Conservation (phyloP, 2,113 vertebrate species). For the Phylloscopus trochiloides region DNA sequence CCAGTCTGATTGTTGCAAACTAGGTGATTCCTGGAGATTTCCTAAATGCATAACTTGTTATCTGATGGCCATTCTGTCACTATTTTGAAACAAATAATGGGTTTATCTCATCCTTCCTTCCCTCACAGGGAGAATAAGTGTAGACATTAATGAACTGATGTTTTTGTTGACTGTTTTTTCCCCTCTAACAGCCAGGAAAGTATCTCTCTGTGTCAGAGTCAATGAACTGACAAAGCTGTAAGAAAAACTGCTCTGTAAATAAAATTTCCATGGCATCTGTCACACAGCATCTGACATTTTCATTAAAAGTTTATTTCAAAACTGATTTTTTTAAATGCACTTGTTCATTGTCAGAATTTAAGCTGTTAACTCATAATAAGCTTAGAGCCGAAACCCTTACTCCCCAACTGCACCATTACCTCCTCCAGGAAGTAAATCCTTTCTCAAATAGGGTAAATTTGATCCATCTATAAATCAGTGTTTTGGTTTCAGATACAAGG, state of each 20-base stretch:
- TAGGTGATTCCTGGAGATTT: background rate
- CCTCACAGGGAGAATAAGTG: background rate
- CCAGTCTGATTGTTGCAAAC: background rate
- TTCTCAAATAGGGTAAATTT: background rate
- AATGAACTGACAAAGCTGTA: background rate
- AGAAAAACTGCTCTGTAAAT: constrained; percentile 39
- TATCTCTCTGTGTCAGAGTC: background rate
- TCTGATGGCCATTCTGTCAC: background rate
- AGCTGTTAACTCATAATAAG: background rate
- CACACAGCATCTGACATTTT: constrained; percentile 20
- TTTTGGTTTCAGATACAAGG: constrained; percentile 71
- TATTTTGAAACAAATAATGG: background rate
- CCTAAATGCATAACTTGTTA: background rate
- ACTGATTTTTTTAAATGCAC: background rate
- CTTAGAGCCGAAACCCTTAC: background rate
- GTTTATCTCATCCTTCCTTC: background rate
- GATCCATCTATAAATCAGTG: background rate
- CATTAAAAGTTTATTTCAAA: constrained; percentile 27
- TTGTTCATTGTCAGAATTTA: background rate
- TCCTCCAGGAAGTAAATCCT: background rate
- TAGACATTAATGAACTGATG: background rate
- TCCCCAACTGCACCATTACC: background rate
- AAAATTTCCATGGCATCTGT: constrained; percentile 9
- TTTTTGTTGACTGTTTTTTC: background rate
- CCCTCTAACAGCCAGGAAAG: background rate